Conservation (phyloP, 2,888 invertebrate genomes). For the Bimastos eiseni region DNA sequence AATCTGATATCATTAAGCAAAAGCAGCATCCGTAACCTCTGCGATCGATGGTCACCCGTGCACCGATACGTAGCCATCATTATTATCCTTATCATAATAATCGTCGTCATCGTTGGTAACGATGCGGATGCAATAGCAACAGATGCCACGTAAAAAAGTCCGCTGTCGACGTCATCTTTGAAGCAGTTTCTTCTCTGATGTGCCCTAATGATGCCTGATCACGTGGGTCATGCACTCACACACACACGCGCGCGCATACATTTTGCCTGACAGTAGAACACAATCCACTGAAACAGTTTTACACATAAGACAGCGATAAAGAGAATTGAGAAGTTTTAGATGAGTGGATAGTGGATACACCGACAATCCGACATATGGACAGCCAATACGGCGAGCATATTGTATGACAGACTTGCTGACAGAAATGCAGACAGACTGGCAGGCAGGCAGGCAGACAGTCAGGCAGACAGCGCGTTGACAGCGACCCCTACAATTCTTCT, state of each 20-base stretch:
- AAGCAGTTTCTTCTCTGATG: not conserved
- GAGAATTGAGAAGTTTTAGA: too few species aligned
- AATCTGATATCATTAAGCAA: not conserved
- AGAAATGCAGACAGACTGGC: too few species aligned
- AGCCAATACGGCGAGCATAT: too few species aligned
- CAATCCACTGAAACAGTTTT: not conserved
- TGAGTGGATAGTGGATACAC: too few species aligned
- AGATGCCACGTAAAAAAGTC: not conserved
- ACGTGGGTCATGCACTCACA: not conserved
- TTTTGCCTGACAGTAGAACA: not conserved
- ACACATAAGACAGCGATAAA: too few species aligned
- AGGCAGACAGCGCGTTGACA: not conserved
- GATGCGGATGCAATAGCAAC: not conserved
- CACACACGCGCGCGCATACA: not conserved
- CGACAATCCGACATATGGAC: too few species aligned
- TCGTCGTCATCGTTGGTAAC: not conserved
- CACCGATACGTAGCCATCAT: not conserved
- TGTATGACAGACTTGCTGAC: too few species aligned
- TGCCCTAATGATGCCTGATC: not conserved
- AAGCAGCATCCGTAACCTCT: not conserved
- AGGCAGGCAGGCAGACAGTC: too few species aligned
- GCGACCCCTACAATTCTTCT: too few species aligned
- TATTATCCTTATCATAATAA: not conserved
- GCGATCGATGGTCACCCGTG: not conserved
- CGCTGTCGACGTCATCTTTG: not conserved